phyloP scores from a whole-genome alignment of 2,113 vertebrate genomes.

The Talpa occidentalis region DNA sequence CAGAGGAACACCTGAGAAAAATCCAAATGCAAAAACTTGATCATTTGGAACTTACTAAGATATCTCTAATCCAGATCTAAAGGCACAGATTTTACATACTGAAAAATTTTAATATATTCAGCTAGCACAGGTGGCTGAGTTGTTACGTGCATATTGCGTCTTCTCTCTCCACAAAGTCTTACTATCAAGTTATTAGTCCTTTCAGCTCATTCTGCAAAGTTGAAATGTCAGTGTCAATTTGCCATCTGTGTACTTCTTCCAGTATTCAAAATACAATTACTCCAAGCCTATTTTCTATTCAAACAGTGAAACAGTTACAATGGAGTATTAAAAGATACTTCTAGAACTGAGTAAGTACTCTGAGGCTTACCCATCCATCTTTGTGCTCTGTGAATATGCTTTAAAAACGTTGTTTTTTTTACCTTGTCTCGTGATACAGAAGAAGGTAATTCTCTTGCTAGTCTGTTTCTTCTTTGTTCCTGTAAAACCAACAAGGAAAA shows the following conservation, averaged over 20 bases:
- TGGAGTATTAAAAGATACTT: not conserved
- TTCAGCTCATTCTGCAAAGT: conserved; percentile 29
- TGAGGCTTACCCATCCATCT: conserved; percentile 39
- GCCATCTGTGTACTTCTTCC: conserved; percentile 37
- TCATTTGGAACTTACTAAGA: conserved; percentile 24
- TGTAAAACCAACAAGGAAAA: conserved; percentile 82
- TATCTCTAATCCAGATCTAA: conserved; percentile 37
- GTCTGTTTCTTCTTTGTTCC: conserved; percentile 96
- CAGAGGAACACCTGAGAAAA: conserved; percentile 32
- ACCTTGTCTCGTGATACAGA: conserved; percentile 95
- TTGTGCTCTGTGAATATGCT: not conserved
- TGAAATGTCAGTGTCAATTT: not conserved
- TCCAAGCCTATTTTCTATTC: conserved; percentile 13
- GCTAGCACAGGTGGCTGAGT: not conserved
- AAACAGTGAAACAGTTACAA: conserved; percentile 19
- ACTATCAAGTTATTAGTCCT: conserved; percentile 30
- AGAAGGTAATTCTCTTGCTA: conserved; percentile 93
- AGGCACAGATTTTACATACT: not conserved
- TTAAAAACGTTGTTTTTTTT: conserved; percentile 49
- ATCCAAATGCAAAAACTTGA: conserved; percentile 37
- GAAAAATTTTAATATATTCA: not conserved
- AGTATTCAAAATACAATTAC: conserved; percentile 47
- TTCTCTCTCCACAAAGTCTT: conserved; percentile 12
- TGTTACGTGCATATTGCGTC: not conserved
- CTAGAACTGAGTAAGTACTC: not conserved